Conservation (phyloP, 1,140 invertebrate genomes). For the Bombus haemorrhoidalis region DNA sequence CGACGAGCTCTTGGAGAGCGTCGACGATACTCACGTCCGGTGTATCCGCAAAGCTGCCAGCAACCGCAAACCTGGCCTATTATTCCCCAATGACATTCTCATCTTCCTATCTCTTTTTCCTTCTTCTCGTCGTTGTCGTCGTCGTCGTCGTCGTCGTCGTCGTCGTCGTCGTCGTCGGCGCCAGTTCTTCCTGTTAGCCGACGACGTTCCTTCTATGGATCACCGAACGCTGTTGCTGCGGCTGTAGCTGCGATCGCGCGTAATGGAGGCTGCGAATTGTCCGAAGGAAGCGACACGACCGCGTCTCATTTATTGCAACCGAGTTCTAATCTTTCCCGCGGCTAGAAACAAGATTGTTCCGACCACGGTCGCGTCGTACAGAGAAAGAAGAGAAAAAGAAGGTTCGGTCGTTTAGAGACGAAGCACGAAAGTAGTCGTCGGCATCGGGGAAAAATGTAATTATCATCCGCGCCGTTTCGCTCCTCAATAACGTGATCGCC, state of each 20-base stretch:
- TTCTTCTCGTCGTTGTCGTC: constrained; percentile 25
- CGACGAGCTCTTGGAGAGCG: constrained; percentile 53
- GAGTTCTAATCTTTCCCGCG: constrained; percentile 62
- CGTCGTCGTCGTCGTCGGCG: background rate
- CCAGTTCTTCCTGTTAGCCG: background rate
- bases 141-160: constrained; percentile 18
- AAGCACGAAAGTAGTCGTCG: background rate
- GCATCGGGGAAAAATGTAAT: background rate
- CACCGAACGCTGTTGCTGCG: constrained; percentile 11
- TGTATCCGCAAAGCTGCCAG: constrained; percentile 45
- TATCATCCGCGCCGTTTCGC: constrained; percentile 20
- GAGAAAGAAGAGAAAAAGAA: background rate
- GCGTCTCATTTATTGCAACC: constrained; percentile 54
- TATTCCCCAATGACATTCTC: constrained; percentile 71
- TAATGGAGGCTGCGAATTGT: constrained; percentile 62
- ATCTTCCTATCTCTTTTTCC: constrained; percentile 18
- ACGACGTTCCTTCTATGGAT: background rate
- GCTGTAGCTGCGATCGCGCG: constrained; percentile 45
- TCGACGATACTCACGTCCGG: constrained; percentile 50
- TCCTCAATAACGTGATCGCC: background rate
- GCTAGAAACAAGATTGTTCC: constrained; percentile 49
- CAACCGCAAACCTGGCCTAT: constrained; percentile 77
- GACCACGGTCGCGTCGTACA: constrained; percentile 46
- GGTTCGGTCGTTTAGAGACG: constrained; percentile 30
- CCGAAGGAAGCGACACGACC: constrained; percentile 32